A percentile compares a stretch with the other conserved stretches of the same genome.
phyloP scores from a whole-genome alignment of 2,888 invertebrate genomes.

The Athetis lepigone region DNA sequence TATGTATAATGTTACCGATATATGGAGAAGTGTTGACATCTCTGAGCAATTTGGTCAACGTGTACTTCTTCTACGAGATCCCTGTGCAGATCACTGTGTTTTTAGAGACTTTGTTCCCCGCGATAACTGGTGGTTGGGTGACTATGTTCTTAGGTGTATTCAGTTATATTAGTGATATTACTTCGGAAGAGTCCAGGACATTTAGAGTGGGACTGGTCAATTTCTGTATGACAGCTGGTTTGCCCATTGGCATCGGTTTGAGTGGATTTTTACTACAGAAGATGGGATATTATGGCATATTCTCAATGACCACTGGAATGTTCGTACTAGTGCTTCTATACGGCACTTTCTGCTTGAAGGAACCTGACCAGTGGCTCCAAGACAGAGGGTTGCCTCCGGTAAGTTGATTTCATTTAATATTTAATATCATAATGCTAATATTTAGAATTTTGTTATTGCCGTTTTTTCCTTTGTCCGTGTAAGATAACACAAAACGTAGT shows the following conservation, averaged over 20 bases:
- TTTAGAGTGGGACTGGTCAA: conserved; percentile 91
- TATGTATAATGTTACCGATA: conserved; percentile 90
- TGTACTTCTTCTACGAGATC: conserved; percentile 90
- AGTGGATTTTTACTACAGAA: conserved; percentile 86
- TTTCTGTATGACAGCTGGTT: conserved; percentile 90
- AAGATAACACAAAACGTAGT: conserved; percentile 25
- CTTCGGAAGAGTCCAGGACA: conserved; percentile 90
- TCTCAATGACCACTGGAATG: conserved; percentile 78
- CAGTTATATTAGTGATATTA: conserved; percentile 91
- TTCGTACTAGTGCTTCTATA: conserved; percentile 92
- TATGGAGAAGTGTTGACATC: conserved; percentile 88
- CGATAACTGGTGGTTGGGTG: conserved; percentile 90
- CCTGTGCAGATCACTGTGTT: conserved; percentile 89
- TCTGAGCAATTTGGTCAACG: conserved; percentile 88
- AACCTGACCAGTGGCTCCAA: conserved; percentile 87
- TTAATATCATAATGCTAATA: not conserved
- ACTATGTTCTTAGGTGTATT: conserved; percentile 91
- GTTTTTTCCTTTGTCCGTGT: not conserved
- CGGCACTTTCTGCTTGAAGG: conserved; percentile 93
- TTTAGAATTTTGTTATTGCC: conserved; percentile 1
- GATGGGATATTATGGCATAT: conserved; percentile 87
- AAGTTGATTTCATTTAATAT: conserved; percentile 64
- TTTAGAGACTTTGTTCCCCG: conserved; percentile 88
- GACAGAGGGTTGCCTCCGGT: conserved; percentile 80
- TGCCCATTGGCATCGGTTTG: conserved; percentile 89